phyloP scores from a whole-genome alignment of 2,888 invertebrate species.

The Drosophila melanosoma region DNA sequence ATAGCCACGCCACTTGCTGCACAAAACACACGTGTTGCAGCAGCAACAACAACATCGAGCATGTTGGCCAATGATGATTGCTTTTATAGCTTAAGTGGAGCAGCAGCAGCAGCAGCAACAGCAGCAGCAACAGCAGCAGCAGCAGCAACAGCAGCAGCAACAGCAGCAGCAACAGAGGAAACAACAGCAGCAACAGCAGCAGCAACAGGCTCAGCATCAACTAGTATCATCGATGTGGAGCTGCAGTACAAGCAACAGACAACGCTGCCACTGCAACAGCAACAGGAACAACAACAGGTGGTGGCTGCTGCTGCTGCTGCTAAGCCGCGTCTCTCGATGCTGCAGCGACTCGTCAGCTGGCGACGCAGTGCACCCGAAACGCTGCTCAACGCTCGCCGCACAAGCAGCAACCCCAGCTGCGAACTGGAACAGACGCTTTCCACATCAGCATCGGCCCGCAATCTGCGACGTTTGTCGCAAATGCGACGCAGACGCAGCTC shows the following conservation, averaged over 20 bases:
- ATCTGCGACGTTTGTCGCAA: constrained; percentile 81
- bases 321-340: constrained; percentile 41
- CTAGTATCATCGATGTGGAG: constrained; percentile 30
- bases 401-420: constrained; percentile 25
- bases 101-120: not conserved
- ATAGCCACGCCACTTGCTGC: constrained; percentile 58
- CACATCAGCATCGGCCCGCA: constrained; percentile 56
- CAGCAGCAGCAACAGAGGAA: constrained; percentile 11
- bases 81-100: constrained; percentile 72
- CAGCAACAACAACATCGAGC: constrained; percentile 47
- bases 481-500: constrained; percentile 83
- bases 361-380: constrained; percentile 47
- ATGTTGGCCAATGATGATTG: constrained; percentile 60
- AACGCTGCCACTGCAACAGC: constrained; percentile 31
- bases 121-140: not conserved
- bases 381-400: constrained; percentile 44
- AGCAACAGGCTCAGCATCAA: constrained; percentile 4
- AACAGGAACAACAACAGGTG: constrained; percentile 1
- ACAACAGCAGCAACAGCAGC: constrained; percentile 14
- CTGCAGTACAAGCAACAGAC: constrained; percentile 60
- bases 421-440: constrained; percentile 51
- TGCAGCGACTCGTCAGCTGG: constrained; percentile 58
- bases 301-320: not conserved
- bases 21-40: not conserved
- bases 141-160: constrained; percentile 16